Evolutionary conservation across 2,888 invertebrate species (phyloP), one percentile per base, ranked within the genome.

Genomic region (Tenthredo distinguenda): DNA sequence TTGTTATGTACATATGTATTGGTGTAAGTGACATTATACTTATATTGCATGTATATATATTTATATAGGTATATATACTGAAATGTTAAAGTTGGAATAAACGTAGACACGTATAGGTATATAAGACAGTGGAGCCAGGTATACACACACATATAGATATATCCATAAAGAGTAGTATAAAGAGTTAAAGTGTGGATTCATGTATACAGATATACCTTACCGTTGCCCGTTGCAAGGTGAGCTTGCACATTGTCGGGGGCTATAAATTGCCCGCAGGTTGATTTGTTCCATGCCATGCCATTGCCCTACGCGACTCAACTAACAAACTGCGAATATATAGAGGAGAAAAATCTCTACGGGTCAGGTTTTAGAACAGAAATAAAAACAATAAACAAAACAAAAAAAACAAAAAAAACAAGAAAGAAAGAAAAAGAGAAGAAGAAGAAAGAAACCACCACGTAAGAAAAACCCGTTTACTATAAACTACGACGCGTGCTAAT

Each of bases 201-300:
- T 71, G 18, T 18, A 12, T 71, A 71, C 37, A 74, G 12, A 15
- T 40, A 47, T 43, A 74, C 71, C 71, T 71, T 74, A 31, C 77
- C 55, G 79, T 81, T 81, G 37, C 34, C 86, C 87, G 86, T 88
- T 84, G 87, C 85, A 58, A 47, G 62, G 84, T 88, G 89, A 90
- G 87, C 87, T 88, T 88, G 90, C 88, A 87, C 86, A 88, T 90
- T 87, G 84, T 81, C 62, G 37, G 79, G 79, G 86, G 87, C 84
- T 86, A 85, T 88, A 87, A 88, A 87, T 88, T 87, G 87, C 84
- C 85, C 84, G 86, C 82, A 65, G 84, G 84, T 81, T 81, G 79
- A 81, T 81, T 81, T 81, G 58, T 81, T 81, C 79, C 58, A 34
- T 81, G 18, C 72, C 77, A 50, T 55, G 77, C 79, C 58, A 50